Evolutionary conservation across 92 coral and sea anemone species (phyloP), one percentile per base, ranked within the genome.

Genomic region (Desmophyllum pertusum): DNA sequence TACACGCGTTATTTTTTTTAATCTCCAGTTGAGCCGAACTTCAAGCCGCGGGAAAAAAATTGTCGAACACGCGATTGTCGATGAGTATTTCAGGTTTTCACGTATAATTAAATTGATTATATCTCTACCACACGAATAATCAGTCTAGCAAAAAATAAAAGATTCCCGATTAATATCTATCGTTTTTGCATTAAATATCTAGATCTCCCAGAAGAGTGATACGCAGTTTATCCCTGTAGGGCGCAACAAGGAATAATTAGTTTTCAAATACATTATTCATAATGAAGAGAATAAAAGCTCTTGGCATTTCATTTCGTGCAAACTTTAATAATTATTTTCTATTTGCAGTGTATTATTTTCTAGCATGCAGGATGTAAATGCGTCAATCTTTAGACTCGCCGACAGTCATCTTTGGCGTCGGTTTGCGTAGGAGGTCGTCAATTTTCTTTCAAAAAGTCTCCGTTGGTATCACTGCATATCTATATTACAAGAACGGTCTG

Each of bases 81-180:
- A 33, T 67, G 39, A 43, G 23, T 35, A 25, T 48, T 80, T 61
- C 25, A 40, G 51, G 4, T 18, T 48, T 80, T 61, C 25, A 40
- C 67, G 4, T 18, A 14, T 37, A 23, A 69, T 69, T 68, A 50
- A 33, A 25, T 46, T 27, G 51, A 67, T 80, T n/a, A 23, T 80
- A 80, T 80, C 84, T 46, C 17, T 23, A 46, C 43, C 40, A 10
- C 69, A 31, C 43, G 84, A 35, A 48, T 80, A 68, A 68, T n/a
- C 48, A 67, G 73, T 67, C 73, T 38, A 35, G 17, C 43, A 66
- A 67, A 62, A 67, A 68, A 46, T 37, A 35, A 79, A 57, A 79
- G 73, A 45, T 68, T 39, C 36, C 57, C 61, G 73, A 79, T 79
- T 42, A 65, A 46, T 19, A 21, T 46, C 40, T 45, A 31, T 30